A percentile compares a stretch with the other conserved stretches of the same genome.
Conservation (phyloP, 2,113 vertebrate genomes). For the Scatophagus argus region DNA sequence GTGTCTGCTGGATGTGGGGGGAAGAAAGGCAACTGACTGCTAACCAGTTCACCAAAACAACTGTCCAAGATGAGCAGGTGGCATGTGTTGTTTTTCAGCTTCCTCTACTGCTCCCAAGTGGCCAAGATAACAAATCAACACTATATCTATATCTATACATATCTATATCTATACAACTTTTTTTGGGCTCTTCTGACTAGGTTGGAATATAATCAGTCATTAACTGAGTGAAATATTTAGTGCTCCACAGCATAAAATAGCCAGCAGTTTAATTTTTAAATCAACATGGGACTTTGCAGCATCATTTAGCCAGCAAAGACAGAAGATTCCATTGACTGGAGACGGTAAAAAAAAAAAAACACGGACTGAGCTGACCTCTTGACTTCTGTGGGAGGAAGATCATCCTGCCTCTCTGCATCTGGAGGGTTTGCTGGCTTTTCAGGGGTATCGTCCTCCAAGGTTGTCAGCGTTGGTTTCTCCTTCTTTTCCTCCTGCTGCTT, state of each 20-base stretch:
- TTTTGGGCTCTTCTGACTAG: neutral
- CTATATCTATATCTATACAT: too few species aligned
- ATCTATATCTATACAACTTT: too few species aligned
- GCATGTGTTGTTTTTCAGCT: neutral
- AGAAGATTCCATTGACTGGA: neutral
- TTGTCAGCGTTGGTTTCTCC: conserved; percentile 35
- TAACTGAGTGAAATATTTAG: neutral
- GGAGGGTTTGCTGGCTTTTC: conserved; percentile 43
- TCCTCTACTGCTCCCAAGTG: conserved; percentile 9
- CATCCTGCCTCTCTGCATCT: conserved; percentile 48
- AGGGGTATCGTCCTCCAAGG: conserved; percentile 35
- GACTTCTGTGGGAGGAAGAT: conserved; percentile 54
- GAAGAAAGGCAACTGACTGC: neutral
- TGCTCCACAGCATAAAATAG: neutral
- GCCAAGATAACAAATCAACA: neutral
- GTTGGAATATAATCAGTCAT: neutral
- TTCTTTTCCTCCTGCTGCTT: conserved; percentile 26
- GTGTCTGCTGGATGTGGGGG: neutral
- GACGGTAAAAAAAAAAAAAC: neutral
- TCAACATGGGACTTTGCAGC: too few species aligned
- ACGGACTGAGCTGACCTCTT: conserved; percentile 71
- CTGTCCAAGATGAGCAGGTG: neutral
- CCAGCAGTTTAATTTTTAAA: too few species aligned
- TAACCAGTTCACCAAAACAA: neutral
- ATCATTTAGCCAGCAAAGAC: neutral